Conservation (phyloP, 1,140 invertebrate genomes). For the Ephestia elutella region DNA sequence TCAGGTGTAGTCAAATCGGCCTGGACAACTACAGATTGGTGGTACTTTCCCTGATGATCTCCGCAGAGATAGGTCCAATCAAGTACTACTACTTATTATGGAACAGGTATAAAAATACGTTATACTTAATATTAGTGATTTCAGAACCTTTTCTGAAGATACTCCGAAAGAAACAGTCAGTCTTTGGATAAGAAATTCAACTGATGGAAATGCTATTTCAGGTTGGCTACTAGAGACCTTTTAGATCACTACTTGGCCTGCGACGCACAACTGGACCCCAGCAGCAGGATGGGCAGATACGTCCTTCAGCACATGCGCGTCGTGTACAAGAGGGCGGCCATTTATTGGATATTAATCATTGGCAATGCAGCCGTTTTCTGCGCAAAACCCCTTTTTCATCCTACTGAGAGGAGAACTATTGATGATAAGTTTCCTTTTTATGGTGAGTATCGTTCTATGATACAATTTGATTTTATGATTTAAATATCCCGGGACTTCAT, state of each 20-base stretch:
- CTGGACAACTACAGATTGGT: conserved; percentile 14
- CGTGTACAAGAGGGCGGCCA: conserved; percentile 38
- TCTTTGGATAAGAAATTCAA: no score
- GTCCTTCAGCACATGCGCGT: conserved; percentile 25
- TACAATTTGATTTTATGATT: no score
- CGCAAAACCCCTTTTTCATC: conserved; percentile 21
- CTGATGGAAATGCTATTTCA: not conserved
- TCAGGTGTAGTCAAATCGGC: not conserved
- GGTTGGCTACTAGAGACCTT: conserved; percentile 18
- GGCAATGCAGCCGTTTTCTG: conserved; percentile 32
- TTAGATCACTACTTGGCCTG: conserved; percentile 27
- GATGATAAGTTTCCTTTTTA: conserved; percentile 38
- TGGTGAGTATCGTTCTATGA: no score
- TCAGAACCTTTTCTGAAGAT: no score
- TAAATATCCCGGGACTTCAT: no score
- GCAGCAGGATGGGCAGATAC: conserved; percentile 28
- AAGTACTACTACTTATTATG: conserved; percentile 38
- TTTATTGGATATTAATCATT: conserved; percentile 35
- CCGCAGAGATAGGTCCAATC: conserved; percentile 28
- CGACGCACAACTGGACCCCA: conserved; percentile 24
- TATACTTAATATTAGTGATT: no score
- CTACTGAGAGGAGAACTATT: conserved; percentile 29
- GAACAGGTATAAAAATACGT: conserved; percentile 26
- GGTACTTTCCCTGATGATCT: conserved; percentile 26
- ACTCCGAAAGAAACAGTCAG: no score